Evolutionary conservation across 92 coral and sea anemone species (phyloP).

Genomic region (Phenganax subtilis): DNA sequence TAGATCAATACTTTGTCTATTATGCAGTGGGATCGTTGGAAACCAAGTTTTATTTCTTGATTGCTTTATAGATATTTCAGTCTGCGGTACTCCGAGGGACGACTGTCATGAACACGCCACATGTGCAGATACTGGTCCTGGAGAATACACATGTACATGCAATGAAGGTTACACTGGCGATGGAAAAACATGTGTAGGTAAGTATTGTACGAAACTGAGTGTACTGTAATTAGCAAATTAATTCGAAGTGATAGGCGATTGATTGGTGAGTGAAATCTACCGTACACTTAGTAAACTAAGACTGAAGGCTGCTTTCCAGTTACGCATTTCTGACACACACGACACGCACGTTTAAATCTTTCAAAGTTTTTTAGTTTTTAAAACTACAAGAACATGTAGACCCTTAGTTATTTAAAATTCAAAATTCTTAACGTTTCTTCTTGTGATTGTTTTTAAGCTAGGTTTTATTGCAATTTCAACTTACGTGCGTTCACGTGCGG

Average conservation of each 20-base stretch:
- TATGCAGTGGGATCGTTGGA: neutral
- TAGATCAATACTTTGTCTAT: neutral
- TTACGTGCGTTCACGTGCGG: too few species aligned
- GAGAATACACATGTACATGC: conserved; percentile 31
- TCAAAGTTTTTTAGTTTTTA: too few species aligned
- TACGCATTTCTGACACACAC: too few species aligned
- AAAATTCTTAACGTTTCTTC: too few species aligned
- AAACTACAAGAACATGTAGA: too few species aligned
- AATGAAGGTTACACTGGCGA: conserved; percentile 42
- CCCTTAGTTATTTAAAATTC: too few species aligned
- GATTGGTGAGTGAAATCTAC: too few species aligned
- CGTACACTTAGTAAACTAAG: too few species aligned
- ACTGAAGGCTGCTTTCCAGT: too few species aligned
- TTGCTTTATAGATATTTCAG: neutral
- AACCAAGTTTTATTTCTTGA: neutral
- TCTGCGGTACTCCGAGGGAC: conserved; percentile 10
- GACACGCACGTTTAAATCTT: too few species aligned
- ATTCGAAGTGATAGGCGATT: neutral
- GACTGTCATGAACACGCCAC: conserved; percentile 16
- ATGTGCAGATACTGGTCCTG: conserved; percentile 12
- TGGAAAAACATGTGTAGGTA: conserved; percentile 42
- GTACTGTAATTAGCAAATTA: neutral
- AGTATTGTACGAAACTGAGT: neutral
- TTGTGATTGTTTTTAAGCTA: too few species aligned
- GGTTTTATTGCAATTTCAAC: too few species aligned